Conservation (phyloP, 2,113 vertebrate species). For the Charadrius vociferus region DNA sequence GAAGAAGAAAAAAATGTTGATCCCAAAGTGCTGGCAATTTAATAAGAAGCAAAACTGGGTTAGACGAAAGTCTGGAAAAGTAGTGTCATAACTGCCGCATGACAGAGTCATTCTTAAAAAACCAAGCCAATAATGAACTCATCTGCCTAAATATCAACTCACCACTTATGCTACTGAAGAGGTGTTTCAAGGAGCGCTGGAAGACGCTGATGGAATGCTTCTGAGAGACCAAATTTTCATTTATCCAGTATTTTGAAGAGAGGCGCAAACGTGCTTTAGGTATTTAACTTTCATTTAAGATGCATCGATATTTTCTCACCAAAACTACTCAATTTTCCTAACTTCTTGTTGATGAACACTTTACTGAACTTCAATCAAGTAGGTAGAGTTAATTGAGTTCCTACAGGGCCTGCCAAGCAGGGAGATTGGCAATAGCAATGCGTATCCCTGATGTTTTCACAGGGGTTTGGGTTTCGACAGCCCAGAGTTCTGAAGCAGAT, state of each 20-base stretch:
- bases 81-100: not conserved
- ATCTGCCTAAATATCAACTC: not conserved
- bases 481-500: not conserved
- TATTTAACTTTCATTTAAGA: not conserved
- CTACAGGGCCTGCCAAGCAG: not conserved
- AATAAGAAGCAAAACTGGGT: not conserved
- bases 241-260: not conserved
- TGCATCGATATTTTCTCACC: not conserved
- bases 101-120: constrained; percentile 18
- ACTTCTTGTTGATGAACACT: not conserved
- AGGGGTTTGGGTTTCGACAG: not conserved
- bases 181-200: not conserved
- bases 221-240: not conserved
- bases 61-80: constrained; percentile 2
- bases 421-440: not conserved
- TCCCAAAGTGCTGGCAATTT: not conserved
- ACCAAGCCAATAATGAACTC: constrained; percentile 2
- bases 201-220: not conserved
- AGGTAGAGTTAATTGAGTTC: not conserved
- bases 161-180: not conserved
- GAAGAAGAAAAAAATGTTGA: not conserved
- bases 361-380: not conserved
- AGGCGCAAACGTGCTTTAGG: accelerated
- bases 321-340: not conserved
- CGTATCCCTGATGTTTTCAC: not conserved